These are phyloP conservation scores for Uromys caudimaculatus DNA, from an alignment of 2,797 vertebrate genomes.

Conservation along the genomic window DNA sequence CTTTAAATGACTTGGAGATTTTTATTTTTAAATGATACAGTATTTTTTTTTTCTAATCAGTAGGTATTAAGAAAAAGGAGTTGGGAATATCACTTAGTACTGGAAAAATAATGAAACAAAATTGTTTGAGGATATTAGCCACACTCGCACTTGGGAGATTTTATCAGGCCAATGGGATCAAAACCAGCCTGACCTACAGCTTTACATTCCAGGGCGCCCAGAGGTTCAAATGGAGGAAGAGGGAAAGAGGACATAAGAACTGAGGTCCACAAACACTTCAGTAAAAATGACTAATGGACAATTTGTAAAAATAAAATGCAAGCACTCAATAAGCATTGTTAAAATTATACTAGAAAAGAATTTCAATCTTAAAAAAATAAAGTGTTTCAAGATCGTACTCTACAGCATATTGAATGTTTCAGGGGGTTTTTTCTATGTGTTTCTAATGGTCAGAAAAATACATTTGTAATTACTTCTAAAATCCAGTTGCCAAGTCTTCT, in stretches of 20 bases:
- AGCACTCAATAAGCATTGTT: constrained; percentile 24
- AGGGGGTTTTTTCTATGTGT: background rate
- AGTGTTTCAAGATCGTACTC: background rate
- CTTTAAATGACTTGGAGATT: background rate
- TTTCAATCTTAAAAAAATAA: constrained; percentile 33
- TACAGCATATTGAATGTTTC: constrained; percentile 16
- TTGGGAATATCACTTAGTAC: background rate
- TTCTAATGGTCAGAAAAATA: constrained; percentile 36
- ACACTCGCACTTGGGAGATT: background rate
- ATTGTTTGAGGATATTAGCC: background rate
- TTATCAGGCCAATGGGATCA: background rate
- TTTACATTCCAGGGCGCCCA: background rate
- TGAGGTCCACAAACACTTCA: constrained; percentile 17
- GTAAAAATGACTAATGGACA: constrained; percentile 34
- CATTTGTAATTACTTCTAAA: constrained; percentile 22
- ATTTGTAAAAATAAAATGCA: constrained; percentile 39
- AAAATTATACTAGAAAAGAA: constrained; percentile 51
- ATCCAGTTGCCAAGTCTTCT: background rate
- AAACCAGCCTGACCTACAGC: background rate
- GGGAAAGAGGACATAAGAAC: background rate
- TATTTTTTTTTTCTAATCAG: background rate
- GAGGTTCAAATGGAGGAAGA: background rate
- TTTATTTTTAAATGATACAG: background rate
- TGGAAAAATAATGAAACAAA: background rate
- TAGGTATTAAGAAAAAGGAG: background rate